Evolutionary conservation across 92 coral and sea anemone species (phyloP).

Genomic region (Phymanthus crucifer): DNA sequence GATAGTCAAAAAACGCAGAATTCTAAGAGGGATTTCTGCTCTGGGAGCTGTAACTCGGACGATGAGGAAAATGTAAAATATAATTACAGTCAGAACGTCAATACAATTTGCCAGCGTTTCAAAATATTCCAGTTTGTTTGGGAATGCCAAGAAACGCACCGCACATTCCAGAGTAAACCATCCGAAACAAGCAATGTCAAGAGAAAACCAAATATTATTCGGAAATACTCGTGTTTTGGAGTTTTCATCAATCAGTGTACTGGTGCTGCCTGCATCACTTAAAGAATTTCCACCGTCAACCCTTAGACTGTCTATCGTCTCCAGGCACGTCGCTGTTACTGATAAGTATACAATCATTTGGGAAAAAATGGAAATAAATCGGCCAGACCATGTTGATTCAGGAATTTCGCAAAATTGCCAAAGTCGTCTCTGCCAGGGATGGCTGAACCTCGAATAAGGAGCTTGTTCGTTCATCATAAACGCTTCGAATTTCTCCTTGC

Average conservation of each 20-base stretch:
- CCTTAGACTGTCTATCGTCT: conserved; percentile 56
- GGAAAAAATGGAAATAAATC: conserved; percentile 54
- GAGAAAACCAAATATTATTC: conserved; percentile 60
- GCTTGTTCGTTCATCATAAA: conserved; percentile 61
- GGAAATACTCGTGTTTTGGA: conserved; percentile 7
- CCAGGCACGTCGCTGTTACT: conserved; percentile 62
- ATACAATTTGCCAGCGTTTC: conserved; percentile 61
- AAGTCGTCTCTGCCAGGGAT: conserved; percentile 61
- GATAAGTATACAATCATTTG: conserved; percentile 66
- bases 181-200: conserved; percentile 74
- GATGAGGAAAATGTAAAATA: conserved; percentile 61
- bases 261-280: not conserved
- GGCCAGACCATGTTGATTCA: conserved; percentile 61
- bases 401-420: conserved; percentile 83
- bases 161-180: conserved; percentile 86
- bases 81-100: conserved; percentile 66
- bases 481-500: conserved; percentile 55
- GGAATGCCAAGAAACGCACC: conserved; percentile 65
- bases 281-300: not conserved
- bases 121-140: conserved; percentile 74
- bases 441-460: conserved; percentile 47
- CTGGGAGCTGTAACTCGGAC: conserved; percentile 59
- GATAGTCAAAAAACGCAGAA: conserved; percentile 55
- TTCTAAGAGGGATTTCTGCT: conserved; percentile 35
- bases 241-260: conserved; percentile 3